A percentile compares a stretch with the other conserved stretches of the same genome.
These are phyloP conservation scores for Lypha dubia DNA, from an alignment of 2,888 invertebrate species.

Conservation along the genomic window DNA sequence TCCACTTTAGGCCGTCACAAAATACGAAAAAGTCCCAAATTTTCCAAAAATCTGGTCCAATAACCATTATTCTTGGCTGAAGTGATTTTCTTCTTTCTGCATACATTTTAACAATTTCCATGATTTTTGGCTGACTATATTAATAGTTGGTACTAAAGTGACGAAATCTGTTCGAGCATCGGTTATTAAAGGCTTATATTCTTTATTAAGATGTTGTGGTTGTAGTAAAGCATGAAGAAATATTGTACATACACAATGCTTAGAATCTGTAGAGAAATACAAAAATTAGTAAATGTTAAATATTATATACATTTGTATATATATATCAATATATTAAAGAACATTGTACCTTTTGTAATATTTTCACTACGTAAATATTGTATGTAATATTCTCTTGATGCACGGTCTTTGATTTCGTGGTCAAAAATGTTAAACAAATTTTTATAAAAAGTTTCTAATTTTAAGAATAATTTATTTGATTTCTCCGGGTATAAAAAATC, in stretches of 20 bases:
- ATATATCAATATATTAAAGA: conserved; percentile 22
- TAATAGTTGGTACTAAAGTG: conserved; percentile 48
- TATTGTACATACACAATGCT: conserved; percentile 51
- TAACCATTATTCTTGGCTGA: conserved; percentile 54
- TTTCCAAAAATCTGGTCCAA: conserved; percentile 54
- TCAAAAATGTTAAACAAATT: too few species aligned
- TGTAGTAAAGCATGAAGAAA: conserved; percentile 45
- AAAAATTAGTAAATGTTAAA: neutral
- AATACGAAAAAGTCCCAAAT: conserved; percentile 48
- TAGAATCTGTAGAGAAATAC: conserved; percentile 22
- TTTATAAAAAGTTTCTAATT: too few species aligned
- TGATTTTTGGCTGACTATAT: conserved; percentile 52
- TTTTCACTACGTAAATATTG: too few species aligned
- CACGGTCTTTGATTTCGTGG: too few species aligned
- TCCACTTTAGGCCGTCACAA: conserved; percentile 62
- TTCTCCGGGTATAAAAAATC: too few species aligned
- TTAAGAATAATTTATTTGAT: too few species aligned
- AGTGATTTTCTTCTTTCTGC: conserved; percentile 46
- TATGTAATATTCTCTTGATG: conserved; percentile 54
- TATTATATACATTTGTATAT: too few species aligned
- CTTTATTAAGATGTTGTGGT: conserved; percentile 45
- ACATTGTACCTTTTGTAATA: conserved; percentile 42
- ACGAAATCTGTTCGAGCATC: conserved; percentile 43
- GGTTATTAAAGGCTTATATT: conserved; percentile 14
- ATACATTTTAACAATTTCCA: conserved; percentile 41